These are phyloP conservation scores for Leptinotarsa undecemlineata DNA, from an alignment of 1,140 invertebrate species.

Conservation along the genomic window DNA sequence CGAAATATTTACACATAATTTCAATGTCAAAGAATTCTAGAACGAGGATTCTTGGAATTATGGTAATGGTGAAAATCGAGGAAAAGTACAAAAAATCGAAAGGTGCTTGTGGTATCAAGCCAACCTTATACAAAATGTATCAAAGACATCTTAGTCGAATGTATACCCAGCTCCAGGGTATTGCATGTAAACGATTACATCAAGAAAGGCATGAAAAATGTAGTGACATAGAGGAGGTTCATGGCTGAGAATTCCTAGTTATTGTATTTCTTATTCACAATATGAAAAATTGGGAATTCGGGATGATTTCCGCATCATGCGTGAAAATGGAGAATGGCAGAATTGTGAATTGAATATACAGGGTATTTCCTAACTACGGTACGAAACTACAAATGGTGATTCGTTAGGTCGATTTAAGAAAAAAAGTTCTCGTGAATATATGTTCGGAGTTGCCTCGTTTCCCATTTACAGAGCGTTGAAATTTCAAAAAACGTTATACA, in stretches of 20 bases:
- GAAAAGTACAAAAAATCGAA: constrained; percentile 13
- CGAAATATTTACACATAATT: constrained; percentile 17
- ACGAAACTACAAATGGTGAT: too few species aligned
- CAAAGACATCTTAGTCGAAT: constrained; percentile 10
- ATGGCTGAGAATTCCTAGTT: not conserved
- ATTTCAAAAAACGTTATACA: too few species aligned
- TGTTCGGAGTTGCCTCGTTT: too few species aligned
- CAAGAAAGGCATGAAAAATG: not conserved
- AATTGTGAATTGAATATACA: too few species aligned
- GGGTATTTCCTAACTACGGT: too few species aligned
- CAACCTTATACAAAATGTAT: constrained; percentile 17
- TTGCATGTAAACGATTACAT: constrained; percentile 19
- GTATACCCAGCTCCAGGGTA: constrained; percentile 5
- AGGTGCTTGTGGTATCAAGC: constrained; percentile 16
- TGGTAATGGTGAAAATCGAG: constrained; percentile 15
- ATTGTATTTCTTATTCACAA: not conserved
- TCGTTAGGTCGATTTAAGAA: too few species aligned
- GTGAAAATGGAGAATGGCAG: too few species aligned
- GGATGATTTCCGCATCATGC: too few species aligned
- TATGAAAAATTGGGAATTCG: not conserved
- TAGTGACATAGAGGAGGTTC: not conserved
- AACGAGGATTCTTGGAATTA: constrained; percentile 12
- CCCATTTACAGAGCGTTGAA: too few species aligned
- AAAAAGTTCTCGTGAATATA: too few species aligned
- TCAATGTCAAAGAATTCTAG: constrained; percentile 16